phyloP scores from a whole-genome alignment of 2,113 vertebrate species.

The Centropristis striata region DNA sequence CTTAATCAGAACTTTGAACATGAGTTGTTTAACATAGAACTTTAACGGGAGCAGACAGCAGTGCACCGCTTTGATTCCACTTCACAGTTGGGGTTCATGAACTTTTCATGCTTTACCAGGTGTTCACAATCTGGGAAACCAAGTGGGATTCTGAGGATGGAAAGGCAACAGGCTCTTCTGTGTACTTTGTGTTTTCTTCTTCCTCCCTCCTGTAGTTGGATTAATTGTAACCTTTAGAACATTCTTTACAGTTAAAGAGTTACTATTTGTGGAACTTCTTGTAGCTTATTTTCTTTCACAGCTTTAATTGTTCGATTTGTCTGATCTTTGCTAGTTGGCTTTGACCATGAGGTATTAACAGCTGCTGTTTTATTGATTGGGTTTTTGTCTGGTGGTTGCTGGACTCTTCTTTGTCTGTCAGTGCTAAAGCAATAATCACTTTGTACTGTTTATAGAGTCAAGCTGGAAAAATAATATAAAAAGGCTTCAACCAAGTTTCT shows the following conservation, averaged over 20 bases:
- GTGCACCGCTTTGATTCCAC: constrained; percentile 1
- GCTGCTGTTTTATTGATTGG: not conserved
- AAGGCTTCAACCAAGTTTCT: not conserved
- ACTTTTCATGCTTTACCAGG: not conserved
- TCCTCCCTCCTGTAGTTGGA: too few relatives aligned
- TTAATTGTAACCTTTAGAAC: too few relatives aligned
- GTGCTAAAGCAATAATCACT: not conserved
- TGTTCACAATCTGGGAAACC: constrained; percentile 9
- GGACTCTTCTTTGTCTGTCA: not conserved
- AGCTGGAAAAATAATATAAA: not conserved
- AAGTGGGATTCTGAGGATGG: constrained; percentile 11
- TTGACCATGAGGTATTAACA: not conserved
- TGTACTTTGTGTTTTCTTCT: too few relatives aligned
- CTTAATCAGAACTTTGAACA: not conserved
- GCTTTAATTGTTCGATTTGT: not conserved
- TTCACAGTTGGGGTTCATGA: not conserved
- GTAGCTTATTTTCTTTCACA: too few relatives aligned
- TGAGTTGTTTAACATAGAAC: not conserved
- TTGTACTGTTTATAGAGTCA: not conserved
- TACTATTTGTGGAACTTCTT: too few relatives aligned
- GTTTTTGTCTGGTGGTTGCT: not conserved
- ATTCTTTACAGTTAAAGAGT: too few relatives aligned
- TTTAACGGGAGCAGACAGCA: not conserved
- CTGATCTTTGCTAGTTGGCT: not conserved
- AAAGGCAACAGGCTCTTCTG: not conserved